Percentiles rank a stretch among this genome's conserved stretches.
phyloP scores from a whole-genome alignment of 2,797 vertebrate species.

The Bufotes viridis region DNA sequence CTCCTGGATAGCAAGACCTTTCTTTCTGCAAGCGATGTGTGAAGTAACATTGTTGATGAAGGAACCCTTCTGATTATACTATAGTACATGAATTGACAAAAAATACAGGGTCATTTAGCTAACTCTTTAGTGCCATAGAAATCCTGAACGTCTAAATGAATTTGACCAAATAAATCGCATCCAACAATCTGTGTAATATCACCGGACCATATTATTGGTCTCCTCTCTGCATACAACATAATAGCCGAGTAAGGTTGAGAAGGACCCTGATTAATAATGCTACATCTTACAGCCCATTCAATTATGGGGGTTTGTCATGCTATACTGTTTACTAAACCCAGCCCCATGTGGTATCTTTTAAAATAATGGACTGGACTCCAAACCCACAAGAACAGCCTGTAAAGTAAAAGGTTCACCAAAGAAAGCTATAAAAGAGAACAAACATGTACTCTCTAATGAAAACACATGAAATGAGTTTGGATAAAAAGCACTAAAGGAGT shows the following conservation, averaged over 20 bases:
- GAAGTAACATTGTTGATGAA: too few species aligned
- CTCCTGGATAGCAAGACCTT: too few species aligned
- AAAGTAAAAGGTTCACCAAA: constrained; percentile 29
- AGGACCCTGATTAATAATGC: background rate
- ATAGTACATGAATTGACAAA: too few species aligned
- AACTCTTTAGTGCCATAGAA: background rate
- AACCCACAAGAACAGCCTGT: constrained; percentile 10
- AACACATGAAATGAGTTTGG: constrained; percentile 44
- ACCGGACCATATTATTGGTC: background rate
- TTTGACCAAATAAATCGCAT: background rate
- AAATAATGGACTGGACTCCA: constrained; percentile 7
- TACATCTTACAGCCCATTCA: constrained; percentile 12
- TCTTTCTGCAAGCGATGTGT: too few species aligned
- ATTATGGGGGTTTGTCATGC: constrained; percentile 11
- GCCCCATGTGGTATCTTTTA: background rate
- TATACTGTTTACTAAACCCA: constrained; percentile 19
- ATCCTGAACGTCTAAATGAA: background rate
- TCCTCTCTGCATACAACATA: background rate
- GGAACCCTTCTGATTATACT: too few species aligned
- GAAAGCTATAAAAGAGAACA: constrained; percentile 14
- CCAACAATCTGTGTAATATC: background rate
- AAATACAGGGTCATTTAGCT: too few species aligned
- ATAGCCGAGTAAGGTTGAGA: background rate
- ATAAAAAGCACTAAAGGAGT: constrained; percentile 53
- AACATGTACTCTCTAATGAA: background rate